Evolutionary conservation across 2,797 vertebrate genomes (phyloP), one percentile per base, ranked within the genome.

Genomic region (Stomatorhinus walkeri): DNA sequence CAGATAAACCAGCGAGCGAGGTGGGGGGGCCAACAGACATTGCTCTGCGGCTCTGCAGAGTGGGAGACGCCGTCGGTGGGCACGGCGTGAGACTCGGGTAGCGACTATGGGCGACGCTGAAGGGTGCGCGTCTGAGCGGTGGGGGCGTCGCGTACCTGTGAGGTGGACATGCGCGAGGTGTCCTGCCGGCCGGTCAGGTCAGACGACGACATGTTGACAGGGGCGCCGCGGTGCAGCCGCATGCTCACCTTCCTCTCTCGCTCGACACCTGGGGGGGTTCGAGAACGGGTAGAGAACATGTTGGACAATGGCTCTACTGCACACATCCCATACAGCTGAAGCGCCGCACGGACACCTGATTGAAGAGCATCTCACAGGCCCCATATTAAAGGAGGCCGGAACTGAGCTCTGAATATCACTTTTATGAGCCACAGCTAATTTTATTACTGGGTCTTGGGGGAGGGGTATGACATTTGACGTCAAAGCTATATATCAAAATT

Each of bases 161-260:
- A 99, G 91, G 98, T 98, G 94, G 98, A 98, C 98, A 98, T 98
- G 96, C 97, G 97, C 46, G 98, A 98, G 90, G 97, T 96, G 92
- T 99, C 98, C 94, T 98, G 98, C 87, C 97, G 96, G 91, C 97
- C 98, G 1, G 98, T 98, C 92, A 98, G 94, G 91, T 99, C 98
- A 3, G 98, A 98, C 0, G 98, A 98, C 0, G 98, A 99, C 89
- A 98, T 95, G 90, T 98, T 99, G 92, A 98, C 97, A 0, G 98
- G 97, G 89, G 98, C 97, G 0, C 97, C 97, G 0, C 97, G 97
- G 94, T 99, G 98, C 91, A 99, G 95, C 91, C 98, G 95, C 98
- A 98, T 98, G 94, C 98, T 98, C 93, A 99, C 98, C 95, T 98
- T 99, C 88, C 98, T 95, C 93, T 99, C 98, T 83, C 98, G 94